Evolutionary conservation across 2,888 invertebrate species (phyloP), one percentile per base, ranked within the genome.

Genomic region (Pogonocherus hispidulus): DNA sequence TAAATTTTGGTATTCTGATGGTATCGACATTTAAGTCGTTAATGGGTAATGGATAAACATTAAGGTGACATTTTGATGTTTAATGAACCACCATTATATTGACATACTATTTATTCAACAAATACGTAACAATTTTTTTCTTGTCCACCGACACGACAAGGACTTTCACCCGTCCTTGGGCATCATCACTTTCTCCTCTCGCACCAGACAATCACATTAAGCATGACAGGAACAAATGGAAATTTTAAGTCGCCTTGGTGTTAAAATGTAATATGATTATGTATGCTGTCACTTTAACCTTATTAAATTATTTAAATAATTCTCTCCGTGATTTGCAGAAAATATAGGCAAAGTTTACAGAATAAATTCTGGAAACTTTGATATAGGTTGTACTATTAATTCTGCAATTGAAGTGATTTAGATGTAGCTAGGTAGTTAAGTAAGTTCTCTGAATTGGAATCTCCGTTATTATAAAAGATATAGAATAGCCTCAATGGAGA

Each of bases 161-260:
- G 47, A 32, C 64, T 64, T 64, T 64, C 64, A 64, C 64, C 64
- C 55, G 64, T 55, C 64, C 64, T 64, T 64, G 64, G 64, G 52
- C 64, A 64, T 64, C 55, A 49, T 47, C 55, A 64, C 64, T 64
- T 64, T 64, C 64, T 54, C 55, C 46, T 47, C 55, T 8, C 14
- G 14, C 5, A 44, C 32, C 54, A 47, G 46, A 63, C 63, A 54
- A 47, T 20, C 63, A 44, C 44, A 63, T 35, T 44, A 56, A 11
- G 1, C 47, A 1, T 18, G 11, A 19, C 20, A 1, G 47, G 4
- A 41, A 41, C 16, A 41, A 32, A 41, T 5, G 41, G 14, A 41
- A 41, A 14, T 41, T 14, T 16, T 16, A 41, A 41, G n/a, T 14
- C 11, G 16, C 14, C 32, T 41, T 16, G 16, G 41, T 27, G n/a